Evolutionary conservation across 2,113 vertebrate genomes (phyloP), one percentile per base, ranked within the genome.

Genomic region (Prunella fulvescens): DNA sequence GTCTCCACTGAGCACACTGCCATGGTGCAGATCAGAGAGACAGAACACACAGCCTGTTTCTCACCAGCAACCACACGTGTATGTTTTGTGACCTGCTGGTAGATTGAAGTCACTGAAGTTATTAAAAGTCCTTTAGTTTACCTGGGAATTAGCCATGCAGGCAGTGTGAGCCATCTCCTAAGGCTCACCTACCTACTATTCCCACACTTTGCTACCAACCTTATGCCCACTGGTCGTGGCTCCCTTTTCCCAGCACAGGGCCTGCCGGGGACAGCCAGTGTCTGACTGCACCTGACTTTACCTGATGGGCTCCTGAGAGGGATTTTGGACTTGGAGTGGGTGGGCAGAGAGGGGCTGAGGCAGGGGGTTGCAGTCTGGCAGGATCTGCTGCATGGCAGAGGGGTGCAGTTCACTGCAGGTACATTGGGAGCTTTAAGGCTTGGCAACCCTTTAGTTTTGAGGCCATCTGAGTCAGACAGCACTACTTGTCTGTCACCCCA

Each of bases 181-280:
- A 37, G 22, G 67, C 66, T 56, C 7, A 5, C 31, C 19, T 47
- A 48, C 37, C n/a, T 19, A 4, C 39, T 1, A 1, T 0, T 8
- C 16, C 17, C 12, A 4, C 1, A 2, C n/a, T 26, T 42, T 9
- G 56, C 51, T 45, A 28, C 51, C 56, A 62, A 5, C 16, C 18
- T 39, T 10, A 19, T 1, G 2, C 13, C 73, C 12, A 0, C 12
- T 10, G 31, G 10, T 14, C 2, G 0, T 2, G 9, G 70, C 17
- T 57, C 50, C 12, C 17, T 47, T 50, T 66, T 14, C 31, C 61
- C 81, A 24, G 57, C 18, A n/a, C 0, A 0, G 37, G 31, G 19
- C 22, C 35, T 45, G 44, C 31, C 53, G n/a, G 29, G 1, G 24
- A 47, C 4, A 17, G 54, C 26, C 60, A 47, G 19, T 2, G 47